Evolutionary conservation across 2,888 invertebrate species (phyloP), one percentile per base, ranked within the genome.

Genomic region (Danaus chrysippus): DNA sequence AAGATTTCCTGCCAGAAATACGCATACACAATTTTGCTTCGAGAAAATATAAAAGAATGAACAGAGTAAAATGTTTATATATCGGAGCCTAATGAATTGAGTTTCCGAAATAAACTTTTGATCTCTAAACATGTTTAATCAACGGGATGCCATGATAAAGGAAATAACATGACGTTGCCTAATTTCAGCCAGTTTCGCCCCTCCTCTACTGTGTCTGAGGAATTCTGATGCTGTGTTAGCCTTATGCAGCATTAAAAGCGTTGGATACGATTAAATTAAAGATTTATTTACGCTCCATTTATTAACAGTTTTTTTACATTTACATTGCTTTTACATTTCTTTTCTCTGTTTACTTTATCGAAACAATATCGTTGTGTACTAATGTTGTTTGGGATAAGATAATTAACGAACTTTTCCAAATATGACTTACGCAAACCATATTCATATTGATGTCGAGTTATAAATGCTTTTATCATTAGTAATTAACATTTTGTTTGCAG

Each of bases 401-500:
- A n/a, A 23, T 34, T 34, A 6, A 34, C 6, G 23, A 34, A 34
- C 23, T 34, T 34, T 6, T 0, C 3, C 23, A 34, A 34, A 34
- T 34, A 34, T 5, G 23, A 34, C 23, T 34, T 34, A 17, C 49
- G 17, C 10, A 15, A 15, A 10, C 10, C 9, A 46, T 10, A 17
- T 17, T 49, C 10, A 17, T 43, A 43, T 43, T 43, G 23, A 34
- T 34, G 23, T 34, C 12, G 11, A 43, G 6, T 43, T 43, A n/a
- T 43, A 12, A 10, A 5, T 12, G 11, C 11, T 9, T 43, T 43
- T n/a, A 17, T 17, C 10, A 17, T 10, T 17, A 15, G 15, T 17
- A 0, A 9, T 15, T 15, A 10, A 15, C 1, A 10, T 8, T 61
- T 55, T 71, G 56, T 62, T 70, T 71, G 2, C 88, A 96, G 95